A percentile compares a stretch with the other conserved stretches of the same genome.
Evolutionary conservation across 1,140 invertebrate species (phyloP).

Genomic region (Hesperophylax magnus): DNA sequence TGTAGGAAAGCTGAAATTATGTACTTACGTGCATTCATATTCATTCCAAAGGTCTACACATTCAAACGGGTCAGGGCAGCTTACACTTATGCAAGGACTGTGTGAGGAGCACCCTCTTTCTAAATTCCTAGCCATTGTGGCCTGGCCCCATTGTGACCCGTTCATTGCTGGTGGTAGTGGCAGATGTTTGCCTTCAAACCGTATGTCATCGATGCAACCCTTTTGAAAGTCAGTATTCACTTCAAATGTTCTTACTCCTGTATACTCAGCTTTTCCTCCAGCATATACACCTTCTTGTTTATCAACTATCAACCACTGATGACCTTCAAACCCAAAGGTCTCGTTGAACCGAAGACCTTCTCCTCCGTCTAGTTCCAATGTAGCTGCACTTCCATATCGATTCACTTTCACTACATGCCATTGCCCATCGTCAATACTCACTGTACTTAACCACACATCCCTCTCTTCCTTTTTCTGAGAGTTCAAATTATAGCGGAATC

Average conservation of each 20-base stretch:
- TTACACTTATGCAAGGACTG: conserved; percentile 74
- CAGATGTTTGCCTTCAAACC: conserved; percentile 75
- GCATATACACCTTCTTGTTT: conserved; percentile 78
- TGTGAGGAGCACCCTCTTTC: conserved; percentile 74
- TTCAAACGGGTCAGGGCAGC: conserved; percentile 74
- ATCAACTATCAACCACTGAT: conserved; percentile 76
- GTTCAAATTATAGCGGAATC: conserved; percentile 78
- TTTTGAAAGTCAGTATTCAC: conserved; percentile 77
- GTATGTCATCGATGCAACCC: conserved; percentile 66
- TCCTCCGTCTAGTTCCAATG: conserved; percentile 79
- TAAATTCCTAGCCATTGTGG: conserved; percentile 69
- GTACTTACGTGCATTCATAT: conserved; percentile 78
- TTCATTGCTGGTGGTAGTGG: conserved; percentile 76
- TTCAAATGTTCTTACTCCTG: conserved; percentile 74
- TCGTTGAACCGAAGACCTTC: conserved; percentile 80
- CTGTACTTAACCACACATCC: conserved; percentile 72
- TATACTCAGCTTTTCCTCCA: conserved; percentile 78
- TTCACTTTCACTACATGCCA: conserved; percentile 78
- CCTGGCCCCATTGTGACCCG: conserved; percentile 76
- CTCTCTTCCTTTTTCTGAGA: conserved; percentile 72
- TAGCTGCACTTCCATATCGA: conserved; percentile 76
- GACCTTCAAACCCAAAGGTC: conserved; percentile 74
- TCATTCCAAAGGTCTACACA: conserved; percentile 80
- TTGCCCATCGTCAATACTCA: conserved; percentile 78
- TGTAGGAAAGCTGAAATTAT: too few relatives aligned